phyloP scores from a whole-genome alignment of 92 coral and sea anemone species.

The Diadumene lineata region DNA sequence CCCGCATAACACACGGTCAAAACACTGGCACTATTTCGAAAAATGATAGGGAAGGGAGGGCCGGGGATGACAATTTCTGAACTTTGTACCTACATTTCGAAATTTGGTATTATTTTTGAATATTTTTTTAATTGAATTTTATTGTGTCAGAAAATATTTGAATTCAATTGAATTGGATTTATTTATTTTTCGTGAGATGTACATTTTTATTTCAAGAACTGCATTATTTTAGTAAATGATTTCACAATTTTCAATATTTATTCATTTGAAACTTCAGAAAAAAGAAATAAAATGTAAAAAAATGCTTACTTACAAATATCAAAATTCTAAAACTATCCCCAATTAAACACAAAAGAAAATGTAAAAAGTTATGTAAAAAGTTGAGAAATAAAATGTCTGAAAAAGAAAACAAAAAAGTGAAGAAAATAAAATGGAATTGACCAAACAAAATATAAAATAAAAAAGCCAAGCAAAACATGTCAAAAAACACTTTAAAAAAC shows the following conservation, averaged over 20 bases:
- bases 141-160: not conserved
- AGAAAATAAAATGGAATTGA: too few species aligned
- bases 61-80: not conserved
- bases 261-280: not conserved
- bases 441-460: too few species aligned
- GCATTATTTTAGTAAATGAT: not conserved
- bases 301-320: too few species aligned
- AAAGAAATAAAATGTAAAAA: too few species aligned
- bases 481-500: too few species aligned
- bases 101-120: too few species aligned
- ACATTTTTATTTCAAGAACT: not conserved
- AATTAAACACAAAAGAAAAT: too few species aligned
- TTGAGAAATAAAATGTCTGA: too few species aligned
- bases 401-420: too few species aligned
- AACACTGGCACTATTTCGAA: not conserved
- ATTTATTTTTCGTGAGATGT: not conserved
- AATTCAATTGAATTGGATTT: not conserved
- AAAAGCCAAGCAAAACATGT: too few species aligned
- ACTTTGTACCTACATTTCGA: conserved; percentile 3
- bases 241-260: not conserved
- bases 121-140: not conserved
- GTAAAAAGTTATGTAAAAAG: too few species aligned
- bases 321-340: too few species aligned
- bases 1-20: conserved; percentile 31
- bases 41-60: conserved; percentile 22